Evolutionary conservation across 2,113 vertebrate genomes (phyloP).

Genomic region (Ascaphus truei): DNA sequence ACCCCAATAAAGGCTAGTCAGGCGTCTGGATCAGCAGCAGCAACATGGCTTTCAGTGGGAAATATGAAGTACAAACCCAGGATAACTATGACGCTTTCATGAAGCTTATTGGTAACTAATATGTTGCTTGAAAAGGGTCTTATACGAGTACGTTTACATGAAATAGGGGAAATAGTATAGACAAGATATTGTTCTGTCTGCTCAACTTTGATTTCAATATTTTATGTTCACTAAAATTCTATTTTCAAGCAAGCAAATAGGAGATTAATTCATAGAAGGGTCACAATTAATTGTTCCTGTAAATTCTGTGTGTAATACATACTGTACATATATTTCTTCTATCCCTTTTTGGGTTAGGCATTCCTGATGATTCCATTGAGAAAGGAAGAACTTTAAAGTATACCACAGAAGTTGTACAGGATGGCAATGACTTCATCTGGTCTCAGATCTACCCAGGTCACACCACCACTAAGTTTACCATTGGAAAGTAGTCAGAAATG

Average conservation of each 20-base stretch:
- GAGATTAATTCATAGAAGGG: too few relatives aligned
- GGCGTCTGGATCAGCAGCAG: background rate
- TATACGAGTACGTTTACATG: too few relatives aligned
- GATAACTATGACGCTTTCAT: slow-evolving; percentile 75
- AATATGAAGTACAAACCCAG: slow-evolving; percentile 69
- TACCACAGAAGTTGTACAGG: slow-evolving; percentile 78
- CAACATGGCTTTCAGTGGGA: slow-evolving; percentile 71
- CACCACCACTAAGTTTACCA: slow-evolving; percentile 66
- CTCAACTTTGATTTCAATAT: too few relatives aligned
- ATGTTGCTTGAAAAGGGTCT: too few relatives aligned
- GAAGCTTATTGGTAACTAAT: slow-evolving; percentile 50
- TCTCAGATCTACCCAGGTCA: slow-evolving; percentile 70
- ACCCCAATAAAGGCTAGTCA: too few relatives aligned
- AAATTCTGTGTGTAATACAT: too few relatives aligned
- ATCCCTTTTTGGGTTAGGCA: slow-evolving; percentile 55
- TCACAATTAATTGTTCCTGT: too few relatives aligned
- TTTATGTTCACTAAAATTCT: too few relatives aligned
- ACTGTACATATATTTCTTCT: too few relatives aligned
- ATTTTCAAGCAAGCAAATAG: too few relatives aligned
- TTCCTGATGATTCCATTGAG: slow-evolving; percentile 65
- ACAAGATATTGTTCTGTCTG: too few relatives aligned
- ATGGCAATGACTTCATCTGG: slow-evolving; percentile 78
- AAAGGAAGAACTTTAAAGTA: slow-evolving; percentile 76
- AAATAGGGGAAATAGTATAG: too few relatives aligned
- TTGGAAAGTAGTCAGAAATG: slow-evolving; percentile 79